Evolutionary conservation across 2,113 vertebrate genomes (phyloP).

Genomic region (Formicarius rufipectus): DNA sequence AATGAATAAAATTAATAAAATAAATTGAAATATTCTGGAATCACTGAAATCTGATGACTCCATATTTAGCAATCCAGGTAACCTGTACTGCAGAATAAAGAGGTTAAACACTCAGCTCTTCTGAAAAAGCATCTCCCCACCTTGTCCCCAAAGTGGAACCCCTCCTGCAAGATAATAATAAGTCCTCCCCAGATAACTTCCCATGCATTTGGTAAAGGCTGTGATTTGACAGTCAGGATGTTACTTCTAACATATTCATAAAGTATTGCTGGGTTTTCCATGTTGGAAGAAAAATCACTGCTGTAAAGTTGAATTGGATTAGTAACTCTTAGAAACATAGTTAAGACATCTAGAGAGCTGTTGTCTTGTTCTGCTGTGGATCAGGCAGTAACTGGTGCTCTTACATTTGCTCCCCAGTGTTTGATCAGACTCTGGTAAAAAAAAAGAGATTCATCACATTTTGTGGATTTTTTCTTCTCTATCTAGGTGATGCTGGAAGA

Average conservation of each 20-base stretch:
- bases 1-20: neutral
- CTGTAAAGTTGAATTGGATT: neutral
- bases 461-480: neutral
- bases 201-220: neutral
- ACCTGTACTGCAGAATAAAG: neutral
- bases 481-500: neutral
- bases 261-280: neutral
- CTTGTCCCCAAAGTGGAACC: accelerated
- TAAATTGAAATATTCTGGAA: neutral
- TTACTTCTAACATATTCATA: neutral
- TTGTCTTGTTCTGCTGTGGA: neutral
- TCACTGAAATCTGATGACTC: neutral
- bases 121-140: neutral
- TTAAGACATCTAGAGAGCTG: neutral
- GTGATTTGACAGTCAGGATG: neutral
- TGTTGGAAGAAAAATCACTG: neutral
- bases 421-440: neutral
- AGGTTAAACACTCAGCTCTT: neutral
- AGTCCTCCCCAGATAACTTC: neutral
- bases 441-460: accelerated
- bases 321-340: neutral
- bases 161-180: neutral
- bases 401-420: neutral
- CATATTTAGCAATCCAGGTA: neutral
- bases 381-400: neutral